A percentile compares a stretch with the other conserved stretches of the same genome.
phyloP scores from a whole-genome alignment of 2,888 invertebrate genomes.

The Microctonus aethiopoides region DNA sequence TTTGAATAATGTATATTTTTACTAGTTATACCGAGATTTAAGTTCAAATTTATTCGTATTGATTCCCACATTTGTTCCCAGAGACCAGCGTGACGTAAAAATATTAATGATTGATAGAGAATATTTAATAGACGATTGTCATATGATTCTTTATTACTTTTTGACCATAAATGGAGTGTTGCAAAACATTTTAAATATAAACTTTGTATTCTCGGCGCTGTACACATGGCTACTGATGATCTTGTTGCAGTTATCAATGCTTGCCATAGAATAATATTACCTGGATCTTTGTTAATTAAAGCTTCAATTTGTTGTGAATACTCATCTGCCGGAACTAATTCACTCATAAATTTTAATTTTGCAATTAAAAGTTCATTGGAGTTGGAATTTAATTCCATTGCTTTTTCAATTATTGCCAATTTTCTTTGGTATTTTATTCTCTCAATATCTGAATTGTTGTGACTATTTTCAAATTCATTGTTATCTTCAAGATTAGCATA shows the following conservation, averaged over 20 bases:
- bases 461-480: constrained; percentile 29
- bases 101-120: constrained; percentile 70
- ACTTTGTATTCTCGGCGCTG: constrained; percentile 70
- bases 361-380: constrained; percentile 69
- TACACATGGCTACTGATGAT: constrained; percentile 74
- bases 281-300: constrained; percentile 68
- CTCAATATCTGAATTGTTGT: constrained; percentile 39
- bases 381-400: constrained; percentile 70
- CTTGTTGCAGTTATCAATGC: constrained; percentile 69
- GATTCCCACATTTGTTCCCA: constrained; percentile 82
- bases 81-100: constrained; percentile 78
- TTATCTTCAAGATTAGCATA: constrained; percentile 71
- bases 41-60: constrained; percentile 75
- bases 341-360: constrained; percentile 67
- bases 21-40: constrained; percentile 70
- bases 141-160: constrained; percentile 50
- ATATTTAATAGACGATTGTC: constrained; percentile 59
- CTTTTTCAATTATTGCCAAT: constrained; percentile 73
- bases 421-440: constrained; percentile 69
- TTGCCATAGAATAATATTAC: constrained; percentile 68
- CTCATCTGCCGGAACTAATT: constrained; percentile 72
- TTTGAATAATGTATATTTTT: constrained; percentile 51
- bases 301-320: constrained; percentile 68
- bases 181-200: constrained; percentile 70
- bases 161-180: constrained; percentile 64